phyloP scores from a whole-genome alignment of 1,140 invertebrate species.

The Himalopsyche phryganea region DNA sequence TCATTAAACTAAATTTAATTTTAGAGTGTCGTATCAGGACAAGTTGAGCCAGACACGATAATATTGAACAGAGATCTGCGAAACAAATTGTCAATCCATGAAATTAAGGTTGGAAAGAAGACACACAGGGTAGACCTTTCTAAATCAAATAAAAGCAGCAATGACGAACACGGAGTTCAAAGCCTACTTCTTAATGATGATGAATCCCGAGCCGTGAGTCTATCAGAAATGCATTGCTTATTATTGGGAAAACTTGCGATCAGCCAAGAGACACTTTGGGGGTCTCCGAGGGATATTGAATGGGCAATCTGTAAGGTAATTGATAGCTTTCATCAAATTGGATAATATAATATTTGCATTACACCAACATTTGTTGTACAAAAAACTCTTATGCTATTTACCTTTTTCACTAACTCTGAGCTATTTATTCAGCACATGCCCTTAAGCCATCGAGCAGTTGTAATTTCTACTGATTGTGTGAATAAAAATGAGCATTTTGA shows the following conservation, averaged over 20 bases:
- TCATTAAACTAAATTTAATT: too few relatives aligned
- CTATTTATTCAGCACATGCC: too few relatives aligned
- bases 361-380: too few relatives aligned
- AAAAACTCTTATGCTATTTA: too few relatives aligned
- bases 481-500: too few relatives aligned
- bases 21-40: conserved; percentile 73
- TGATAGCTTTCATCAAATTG: too few relatives aligned
- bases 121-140: conserved; percentile 49
- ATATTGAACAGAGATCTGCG: conserved; percentile 53
- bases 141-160: conserved; percentile 1
- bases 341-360: too few relatives aligned
- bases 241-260: conserved; percentile 56
- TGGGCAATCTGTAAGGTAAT: conserved; percentile 61
- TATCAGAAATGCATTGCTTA: conserved; percentile 52
- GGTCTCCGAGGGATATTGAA: conserved; percentile 70
- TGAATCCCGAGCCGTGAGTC: conserved; percentile 48
- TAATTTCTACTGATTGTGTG: too few relatives aligned
- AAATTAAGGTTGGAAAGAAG: conserved; percentile 58
- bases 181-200: conserved; percentile 41
- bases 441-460: too few relatives aligned
- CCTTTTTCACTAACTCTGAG: too few relatives aligned
- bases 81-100: conserved; percentile 47
- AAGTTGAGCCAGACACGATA: conserved; percentile 71
- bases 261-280: conserved; percentile 61
- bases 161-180: conserved; percentile 38